Base-by-base conservation (phyloP, 1,140 invertebrate species). In the Conus ventricosus region DNA sequence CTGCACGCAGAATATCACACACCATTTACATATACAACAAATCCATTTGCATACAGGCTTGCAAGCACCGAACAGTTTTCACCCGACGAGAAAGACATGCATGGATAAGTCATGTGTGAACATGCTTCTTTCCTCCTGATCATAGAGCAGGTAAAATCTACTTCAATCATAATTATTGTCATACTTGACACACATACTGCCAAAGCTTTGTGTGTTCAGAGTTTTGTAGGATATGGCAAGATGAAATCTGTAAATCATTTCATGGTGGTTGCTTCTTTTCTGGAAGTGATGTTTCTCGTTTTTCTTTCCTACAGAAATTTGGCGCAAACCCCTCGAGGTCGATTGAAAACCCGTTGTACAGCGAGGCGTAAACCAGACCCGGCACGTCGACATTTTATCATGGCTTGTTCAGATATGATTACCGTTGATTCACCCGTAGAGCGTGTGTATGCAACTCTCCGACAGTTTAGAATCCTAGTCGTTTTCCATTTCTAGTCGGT, bases 331-430 rank as follows among this genome's bases (percentile, higher is more conserved):
- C 80, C 0, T 81, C 80, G 5, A 11, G 51, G 23, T 81, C 80
- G 8, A 54, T 81, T 8, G 80, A 81, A 15, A 81, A 81, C 20
- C 80, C 80, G 4, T 51, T 81, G 80, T 81, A 81, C 80, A 53
- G 53, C 51, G 80, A 81, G 10, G 80, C 80, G 17, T 81, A 55
- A 20, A 84, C 11, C 23, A 57, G 0, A 27, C n/a, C 51, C 39
- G 78, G n/a, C 51, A 81, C n/a, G 10, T 55, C 55, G 15, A 25
- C 23, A 11, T 83, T 8, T 20, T 55, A 51, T 67, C 20, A 15
- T 5, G 10, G 4, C 13, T 20, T 60, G 39, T n/a, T 71, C 15
- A 54, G 15, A 51, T 53, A 51, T 53, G n/a, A 17, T 67, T 27
- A 84, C 20, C 4, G 54, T 63, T 5, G 54, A 84, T 25, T 20